Base-by-base conservation (phyloP, 2,797 vertebrate species). In the Ctenopoma kingsleyae region DNA sequence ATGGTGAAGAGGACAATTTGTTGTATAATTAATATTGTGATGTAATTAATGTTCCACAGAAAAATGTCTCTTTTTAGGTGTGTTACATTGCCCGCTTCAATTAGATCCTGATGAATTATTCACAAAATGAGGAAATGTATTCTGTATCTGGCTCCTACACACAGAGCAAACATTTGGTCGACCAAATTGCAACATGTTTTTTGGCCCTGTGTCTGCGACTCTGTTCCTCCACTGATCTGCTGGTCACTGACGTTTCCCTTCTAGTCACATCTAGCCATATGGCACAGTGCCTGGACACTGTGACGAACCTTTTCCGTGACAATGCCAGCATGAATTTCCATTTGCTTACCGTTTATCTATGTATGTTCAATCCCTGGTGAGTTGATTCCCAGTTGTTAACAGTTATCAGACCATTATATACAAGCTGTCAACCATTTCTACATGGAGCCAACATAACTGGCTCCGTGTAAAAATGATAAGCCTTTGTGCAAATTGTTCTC, bases 231-330 rank as follows among this genome's bases (percentile, higher is more conserved):
- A 35, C 78, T 83, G 81, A 85, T 87, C 86, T 75, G 56, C 68
- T 63, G 78, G 85, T 78, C 52, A 67, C 67, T 6, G 61, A 84
- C 78, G 75, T 78, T 73, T 60, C 20, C 44, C 66, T 77, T 50
- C 72, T 50, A 44, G 70, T 83, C 81, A 72, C 63, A 83, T 91
- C 79, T 86, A 89, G 82, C 87, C 89, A 92, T 87, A 89, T 93
- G 93, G 91, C 87, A 73, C 66, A 11, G 4, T 65, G 88, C 90
- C 86, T 82, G 78, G 70, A 85, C 78, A 78, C 75, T 23, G 72
- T 90, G 87, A 91, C 86, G 87, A 90, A 91, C 81, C 88, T 88
- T 93, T 92, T 91, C 89, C 84, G 80, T 76, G 78, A 90, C 81
- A 86, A 84, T 84, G 82, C 73, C 89, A 88, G 88, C 79, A 78